Conservation (phyloP, 2,113 vertebrate genomes). For the Neolamprologus falcicula region DNA sequence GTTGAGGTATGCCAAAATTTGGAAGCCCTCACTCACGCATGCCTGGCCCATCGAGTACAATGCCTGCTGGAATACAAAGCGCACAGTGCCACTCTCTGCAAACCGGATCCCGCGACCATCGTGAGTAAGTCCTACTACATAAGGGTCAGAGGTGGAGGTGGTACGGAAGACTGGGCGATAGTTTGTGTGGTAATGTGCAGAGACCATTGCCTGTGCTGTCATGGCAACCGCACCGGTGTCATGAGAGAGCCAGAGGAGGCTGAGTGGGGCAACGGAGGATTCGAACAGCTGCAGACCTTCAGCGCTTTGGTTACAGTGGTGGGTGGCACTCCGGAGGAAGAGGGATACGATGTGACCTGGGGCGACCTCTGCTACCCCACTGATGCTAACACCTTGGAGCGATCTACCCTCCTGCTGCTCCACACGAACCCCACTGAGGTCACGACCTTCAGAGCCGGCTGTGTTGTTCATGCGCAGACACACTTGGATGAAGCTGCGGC, state of each 20-base stretch:
- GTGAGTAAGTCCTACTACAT: slow-evolving; percentile 75
- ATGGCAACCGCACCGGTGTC: slow-evolving; percentile 81
- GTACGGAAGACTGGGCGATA: slow-evolving; percentile 78
- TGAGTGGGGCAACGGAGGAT: slow-evolving; percentile 64
- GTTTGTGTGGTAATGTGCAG: slow-evolving; percentile 79
- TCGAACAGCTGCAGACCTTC: slow-evolving; percentile 73
- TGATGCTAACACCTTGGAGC: slow-evolving; percentile 76
- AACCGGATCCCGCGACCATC: slow-evolving; percentile 78
- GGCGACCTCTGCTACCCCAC: slow-evolving; percentile 74
- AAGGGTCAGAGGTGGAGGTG: slow-evolving; percentile 76
- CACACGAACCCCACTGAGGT: slow-evolving; percentile 73
- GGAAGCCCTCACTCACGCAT: slow-evolving; percentile 78
- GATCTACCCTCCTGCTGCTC: slow-evolving; percentile 76
- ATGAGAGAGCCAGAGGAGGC: slow-evolving; percentile 82
- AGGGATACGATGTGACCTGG: slow-evolving; percentile 71
- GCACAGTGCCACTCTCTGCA: slow-evolving; percentile 75
- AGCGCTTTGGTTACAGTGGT: slow-evolving; percentile 77
- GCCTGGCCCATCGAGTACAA: slow-evolving; percentile 81
- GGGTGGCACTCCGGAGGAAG: slow-evolving; percentile 73
- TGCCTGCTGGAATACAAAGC: slow-evolving; percentile 82
- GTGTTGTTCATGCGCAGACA: slow-evolving; percentile 75
- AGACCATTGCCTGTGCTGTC: slow-evolving; percentile 74
- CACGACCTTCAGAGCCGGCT: slow-evolving; percentile 60
- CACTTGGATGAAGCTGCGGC: slow-evolving; percentile 81
- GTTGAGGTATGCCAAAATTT: slow-evolving; percentile 75